A percentile compares a stretch with the other conserved stretches of the same genome.
Evolutionary conservation across 2,113 vertebrate species (phyloP).

Genomic region (Engraulis encrasicolus): DNA sequence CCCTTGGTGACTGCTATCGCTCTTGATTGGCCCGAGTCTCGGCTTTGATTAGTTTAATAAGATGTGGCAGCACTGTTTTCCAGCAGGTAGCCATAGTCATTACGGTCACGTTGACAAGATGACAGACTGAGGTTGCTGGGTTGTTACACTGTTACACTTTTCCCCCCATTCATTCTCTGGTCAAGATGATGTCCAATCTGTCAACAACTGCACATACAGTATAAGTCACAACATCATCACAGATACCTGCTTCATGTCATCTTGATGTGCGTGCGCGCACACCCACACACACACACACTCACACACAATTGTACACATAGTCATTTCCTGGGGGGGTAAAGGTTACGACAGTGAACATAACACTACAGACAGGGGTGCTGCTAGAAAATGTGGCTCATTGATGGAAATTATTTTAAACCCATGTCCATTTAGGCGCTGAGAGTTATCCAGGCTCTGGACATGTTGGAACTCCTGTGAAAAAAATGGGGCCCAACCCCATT

Average conservation of each 20-base stretch:
- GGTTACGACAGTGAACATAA: no score
- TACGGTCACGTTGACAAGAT: neutral
- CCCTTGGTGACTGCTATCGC: neutral
- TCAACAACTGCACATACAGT: neutral
- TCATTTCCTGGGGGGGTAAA: no score
- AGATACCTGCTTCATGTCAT: neutral
- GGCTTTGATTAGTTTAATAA: conserved; percentile 3
- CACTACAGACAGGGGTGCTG: no score
- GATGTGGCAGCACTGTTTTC: neutral
- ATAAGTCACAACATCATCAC: neutral
- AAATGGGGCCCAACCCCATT: no score
- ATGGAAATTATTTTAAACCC: no score
- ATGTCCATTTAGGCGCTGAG: no score
- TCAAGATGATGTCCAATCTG: neutral
- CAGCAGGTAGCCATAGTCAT: neutral
- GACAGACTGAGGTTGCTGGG: neutral
- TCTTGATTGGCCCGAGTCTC: conserved; percentile 10
- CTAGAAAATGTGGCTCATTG: no score
- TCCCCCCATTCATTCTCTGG: neutral
- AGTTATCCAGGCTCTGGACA: no score
- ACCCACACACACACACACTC: no score
- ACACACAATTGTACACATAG: no score
- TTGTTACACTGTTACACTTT: neutral
- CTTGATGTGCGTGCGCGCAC: neutral
- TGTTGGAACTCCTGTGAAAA: no score